These are phyloP conservation scores for Teleogryllus oceanicus DNA, from an alignment of 2,888 invertebrate species.

Conservation along the genomic window DNA sequence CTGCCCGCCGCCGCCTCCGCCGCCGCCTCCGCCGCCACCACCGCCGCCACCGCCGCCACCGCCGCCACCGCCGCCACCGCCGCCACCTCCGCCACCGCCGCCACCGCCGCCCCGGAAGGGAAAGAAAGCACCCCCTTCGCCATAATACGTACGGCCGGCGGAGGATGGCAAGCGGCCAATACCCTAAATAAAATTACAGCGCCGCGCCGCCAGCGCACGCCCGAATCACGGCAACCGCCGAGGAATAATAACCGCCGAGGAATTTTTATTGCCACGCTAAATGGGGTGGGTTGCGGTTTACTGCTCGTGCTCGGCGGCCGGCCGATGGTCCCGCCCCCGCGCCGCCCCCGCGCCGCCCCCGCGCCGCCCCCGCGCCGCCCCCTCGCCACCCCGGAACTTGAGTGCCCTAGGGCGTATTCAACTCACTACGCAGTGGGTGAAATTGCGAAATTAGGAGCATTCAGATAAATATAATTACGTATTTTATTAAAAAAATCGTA, in stretches of 20 bases:
- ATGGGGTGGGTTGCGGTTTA: slow-evolving; percentile 11
- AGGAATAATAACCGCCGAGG: slow-evolving; percentile 18
- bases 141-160: background rate
- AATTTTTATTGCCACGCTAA: slow-evolving; percentile 6
- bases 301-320: background rate
- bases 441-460: too few relatives aligned
- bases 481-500: too few relatives aligned
- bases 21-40: background rate
- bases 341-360: too few relatives aligned
- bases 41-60: background rate
- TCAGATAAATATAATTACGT: too few relatives aligned
- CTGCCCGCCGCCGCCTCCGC: background rate
- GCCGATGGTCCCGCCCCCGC: too few relatives aligned
- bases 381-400: too few relatives aligned
- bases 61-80: background rate
- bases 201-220: background rate
- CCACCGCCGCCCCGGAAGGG: background rate
- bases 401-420: too few relatives aligned
- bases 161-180: slow-evolving; percentile 18
- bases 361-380: too few relatives aligned
- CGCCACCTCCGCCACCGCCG: background rate
- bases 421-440: too few relatives aligned
- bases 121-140: background rate
- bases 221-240: background rate
- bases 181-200: background rate